These are phyloP conservation scores for Calcarius lapponicus DNA, from an alignment of 2,797 vertebrate genomes.

Conservation along the genomic window DNA sequence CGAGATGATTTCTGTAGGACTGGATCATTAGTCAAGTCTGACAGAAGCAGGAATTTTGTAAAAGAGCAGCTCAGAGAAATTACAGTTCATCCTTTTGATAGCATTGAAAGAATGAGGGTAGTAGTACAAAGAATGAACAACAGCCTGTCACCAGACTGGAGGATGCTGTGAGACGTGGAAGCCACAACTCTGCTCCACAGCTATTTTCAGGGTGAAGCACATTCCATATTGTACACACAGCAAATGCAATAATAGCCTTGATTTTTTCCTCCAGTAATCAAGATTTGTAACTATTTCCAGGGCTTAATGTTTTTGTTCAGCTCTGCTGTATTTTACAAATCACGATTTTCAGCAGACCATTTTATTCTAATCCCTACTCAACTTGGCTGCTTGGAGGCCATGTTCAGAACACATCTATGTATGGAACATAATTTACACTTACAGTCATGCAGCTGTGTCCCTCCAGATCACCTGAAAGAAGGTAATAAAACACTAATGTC, in stretches of 20 bases:
- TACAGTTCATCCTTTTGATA: neutral
- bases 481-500: slow-evolving; percentile 3
- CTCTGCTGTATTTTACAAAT: neutral
- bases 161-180: neutral
- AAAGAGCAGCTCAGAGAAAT: neutral
- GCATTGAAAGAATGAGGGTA: neutral
- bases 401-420: neutral
- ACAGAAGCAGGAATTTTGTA: neutral
- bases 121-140: neutral
- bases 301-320: neutral
- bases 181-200: neutral
- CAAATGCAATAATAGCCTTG: neutral
- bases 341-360: neutral
- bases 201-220: neutral
- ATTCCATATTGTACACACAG: neutral
- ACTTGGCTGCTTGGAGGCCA: neutral
- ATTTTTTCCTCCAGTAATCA: neutral
- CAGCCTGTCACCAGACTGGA: neutral
- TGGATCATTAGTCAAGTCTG: neutral
- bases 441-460: neutral
- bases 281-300: neutral
- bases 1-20: neutral
- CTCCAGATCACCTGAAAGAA: neutral
- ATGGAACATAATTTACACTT: neutral
- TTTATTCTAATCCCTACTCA: neutral